phyloP scores from a whole-genome alignment of 2,888 invertebrate species.

The Entomobrya proxima region DNA sequence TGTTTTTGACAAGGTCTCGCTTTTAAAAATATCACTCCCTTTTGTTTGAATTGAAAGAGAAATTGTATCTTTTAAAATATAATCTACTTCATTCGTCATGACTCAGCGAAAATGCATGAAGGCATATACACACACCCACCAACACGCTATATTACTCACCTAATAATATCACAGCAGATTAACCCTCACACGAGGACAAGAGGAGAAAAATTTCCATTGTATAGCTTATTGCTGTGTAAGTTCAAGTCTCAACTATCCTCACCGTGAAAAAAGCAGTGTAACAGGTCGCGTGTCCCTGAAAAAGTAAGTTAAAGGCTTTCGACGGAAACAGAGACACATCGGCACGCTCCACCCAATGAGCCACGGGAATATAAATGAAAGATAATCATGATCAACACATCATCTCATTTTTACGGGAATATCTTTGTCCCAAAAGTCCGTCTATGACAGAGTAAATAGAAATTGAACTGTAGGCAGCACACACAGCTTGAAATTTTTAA shows the following conservation, averaged over 20 bases:
- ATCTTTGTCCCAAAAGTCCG: background rate
- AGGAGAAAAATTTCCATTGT: background rate
- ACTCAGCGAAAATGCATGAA: background rate
- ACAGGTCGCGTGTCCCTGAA: conserved; percentile 54
- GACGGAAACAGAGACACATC: background rate
- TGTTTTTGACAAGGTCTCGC: conserved; percentile 45
- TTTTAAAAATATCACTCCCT: background rate
- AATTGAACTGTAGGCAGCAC: background rate
- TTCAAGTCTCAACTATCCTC: background rate
- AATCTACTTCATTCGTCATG: conserved; percentile 1
- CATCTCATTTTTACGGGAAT: conserved; percentile 15
- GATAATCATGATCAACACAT: conserved; percentile 39
- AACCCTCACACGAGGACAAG: background rate
- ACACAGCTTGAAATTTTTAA: no score
- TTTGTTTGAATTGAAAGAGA: conserved; percentile 4
- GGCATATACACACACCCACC: background rate
- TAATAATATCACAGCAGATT: background rate
- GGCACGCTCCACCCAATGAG: conserved; percentile 49
- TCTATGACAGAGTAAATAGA: background rate
- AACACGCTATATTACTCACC: background rate
- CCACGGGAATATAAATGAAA: conserved; percentile 40
- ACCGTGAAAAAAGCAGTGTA: background rate
- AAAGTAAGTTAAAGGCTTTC: background rate
- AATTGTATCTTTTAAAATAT: conserved; percentile 29
- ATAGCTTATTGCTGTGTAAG: background rate